These are phyloP conservation scores for Caenorhabditis uteleia DNA, from an alignment of 2,888 invertebrate species.

Conservation along the genomic window DNA sequence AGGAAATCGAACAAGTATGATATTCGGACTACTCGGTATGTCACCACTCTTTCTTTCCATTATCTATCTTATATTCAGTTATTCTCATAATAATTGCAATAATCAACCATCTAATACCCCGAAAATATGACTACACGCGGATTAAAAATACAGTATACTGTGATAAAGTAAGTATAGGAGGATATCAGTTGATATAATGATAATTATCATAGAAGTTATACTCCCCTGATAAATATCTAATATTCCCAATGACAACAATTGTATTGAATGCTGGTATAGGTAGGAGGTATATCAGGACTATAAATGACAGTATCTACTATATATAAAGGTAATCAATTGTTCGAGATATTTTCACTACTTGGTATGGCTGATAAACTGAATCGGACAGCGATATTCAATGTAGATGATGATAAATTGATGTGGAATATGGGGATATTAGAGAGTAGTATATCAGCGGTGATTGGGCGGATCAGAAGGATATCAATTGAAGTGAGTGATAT, in stretches of 20 bases:
- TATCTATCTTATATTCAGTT: no score
- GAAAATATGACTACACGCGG: no score
- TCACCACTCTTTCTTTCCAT: no score
- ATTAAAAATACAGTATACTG: no score
- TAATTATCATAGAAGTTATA: background rate
- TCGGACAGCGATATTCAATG: constrained; percentile 29
- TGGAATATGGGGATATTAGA: constrained; percentile 2
- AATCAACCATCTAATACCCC: no score
- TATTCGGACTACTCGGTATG: no score
- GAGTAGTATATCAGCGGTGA: constrained; percentile 3
- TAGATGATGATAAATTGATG: constrained; percentile 12
- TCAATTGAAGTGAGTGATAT: constrained; percentile 8
- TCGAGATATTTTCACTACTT: constrained; percentile 26
- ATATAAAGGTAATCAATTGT: constrained; percentile 24
- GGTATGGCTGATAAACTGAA: constrained; percentile 17
- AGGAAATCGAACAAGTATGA: no score
- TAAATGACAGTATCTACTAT: no score
- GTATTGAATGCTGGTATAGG: background rate
- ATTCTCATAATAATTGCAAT: no score
- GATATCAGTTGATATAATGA: background rate
- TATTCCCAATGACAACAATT: background rate
- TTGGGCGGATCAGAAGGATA: constrained; percentile 6
- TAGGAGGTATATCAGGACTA: no score
- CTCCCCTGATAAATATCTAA: background rate
- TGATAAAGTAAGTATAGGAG: background rate